Evolutionary conservation across 2,888 invertebrate genomes (phyloP).

Genomic region (Tribolium freemani): DNA sequence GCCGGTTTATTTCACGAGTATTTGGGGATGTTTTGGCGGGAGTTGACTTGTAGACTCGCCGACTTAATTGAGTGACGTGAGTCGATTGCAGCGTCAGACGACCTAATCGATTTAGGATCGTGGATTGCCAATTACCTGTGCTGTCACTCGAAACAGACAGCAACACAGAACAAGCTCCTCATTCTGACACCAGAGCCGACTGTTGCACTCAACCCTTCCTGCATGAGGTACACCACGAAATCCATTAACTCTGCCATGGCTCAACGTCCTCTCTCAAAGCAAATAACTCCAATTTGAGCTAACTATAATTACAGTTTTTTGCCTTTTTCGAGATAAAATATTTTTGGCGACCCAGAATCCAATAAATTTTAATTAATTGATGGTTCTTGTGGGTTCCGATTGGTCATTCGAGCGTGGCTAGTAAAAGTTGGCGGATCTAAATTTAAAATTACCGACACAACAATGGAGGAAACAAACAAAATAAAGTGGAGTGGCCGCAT

Average conservation of each 20-base stretch:
- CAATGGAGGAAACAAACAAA: constrained; percentile 29
- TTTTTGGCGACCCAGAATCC: not conserved
- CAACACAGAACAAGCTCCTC: constrained; percentile 2
- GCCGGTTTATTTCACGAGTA: not conserved
- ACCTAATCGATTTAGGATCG: constrained; percentile 61
- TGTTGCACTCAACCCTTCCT: constrained; percentile 18
- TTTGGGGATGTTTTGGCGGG: not conserved
- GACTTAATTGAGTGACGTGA: constrained; percentile 48
- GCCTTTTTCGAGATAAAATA: no score
- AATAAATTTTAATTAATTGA: constrained; percentile 37
- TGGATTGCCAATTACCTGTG: constrained; percentile 61
- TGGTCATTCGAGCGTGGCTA: constrained; percentile 14
- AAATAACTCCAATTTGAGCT: not conserved
- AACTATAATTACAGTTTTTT: no score
- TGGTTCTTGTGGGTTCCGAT: constrained; percentile 14
- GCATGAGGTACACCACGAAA: constrained; percentile 6
- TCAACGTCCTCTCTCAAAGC: not conserved
- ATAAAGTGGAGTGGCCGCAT: constrained; percentile 38
- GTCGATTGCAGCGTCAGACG: constrained; percentile 51
- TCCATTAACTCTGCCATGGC: constrained; percentile 23
- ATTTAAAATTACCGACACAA: constrained; percentile 36
- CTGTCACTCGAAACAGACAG: constrained; percentile 51
- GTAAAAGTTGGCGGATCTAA: constrained; percentile 32
- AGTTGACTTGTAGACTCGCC: not conserved
- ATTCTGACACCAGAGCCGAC: constrained; percentile 9